Evolutionary conservation across 2,888 invertebrate species (phyloP).

Genomic region (Plebejus melissa): DNA sequence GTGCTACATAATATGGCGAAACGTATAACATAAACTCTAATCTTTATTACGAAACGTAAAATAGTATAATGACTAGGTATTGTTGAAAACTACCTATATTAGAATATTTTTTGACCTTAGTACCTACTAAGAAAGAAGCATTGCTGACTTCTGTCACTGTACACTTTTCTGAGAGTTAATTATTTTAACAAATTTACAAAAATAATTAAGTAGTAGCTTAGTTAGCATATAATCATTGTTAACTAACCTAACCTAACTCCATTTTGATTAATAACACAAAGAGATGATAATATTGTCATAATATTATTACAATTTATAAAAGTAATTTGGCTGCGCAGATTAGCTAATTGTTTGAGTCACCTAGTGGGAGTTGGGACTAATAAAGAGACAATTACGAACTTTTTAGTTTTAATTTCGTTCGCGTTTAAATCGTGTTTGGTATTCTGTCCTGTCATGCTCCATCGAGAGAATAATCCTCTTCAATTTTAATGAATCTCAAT

Average conservation of each 20-base stretch:
- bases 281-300: no score
- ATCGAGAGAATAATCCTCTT: constrained; percentile 66
- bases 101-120: background rate
- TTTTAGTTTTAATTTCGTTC: constrained; percentile 45
- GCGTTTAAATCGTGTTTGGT: constrained; percentile 49
- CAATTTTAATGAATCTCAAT: constrained; percentile 70
- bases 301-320: background rate
- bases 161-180: background rate
- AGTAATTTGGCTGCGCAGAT: constrained; percentile 7
- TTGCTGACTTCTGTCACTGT: background rate
- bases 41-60: background rate
- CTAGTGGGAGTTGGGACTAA: constrained; percentile 26
- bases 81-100: background rate
- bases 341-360: constrained; percentile 19
- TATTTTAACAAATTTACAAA: background rate
- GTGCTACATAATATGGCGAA: background rate
- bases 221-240: no score
- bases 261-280: no score
- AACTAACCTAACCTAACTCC: no score
- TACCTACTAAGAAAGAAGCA: no score
- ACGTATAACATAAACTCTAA: background rate
- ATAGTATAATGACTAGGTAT: background rate
- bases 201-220: no score
- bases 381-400: constrained; percentile 46
- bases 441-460: constrained; percentile 56